Base-by-base conservation (phyloP, 2,797 vertebrate genomes). In the Sebastiscus tertius region DNA sequence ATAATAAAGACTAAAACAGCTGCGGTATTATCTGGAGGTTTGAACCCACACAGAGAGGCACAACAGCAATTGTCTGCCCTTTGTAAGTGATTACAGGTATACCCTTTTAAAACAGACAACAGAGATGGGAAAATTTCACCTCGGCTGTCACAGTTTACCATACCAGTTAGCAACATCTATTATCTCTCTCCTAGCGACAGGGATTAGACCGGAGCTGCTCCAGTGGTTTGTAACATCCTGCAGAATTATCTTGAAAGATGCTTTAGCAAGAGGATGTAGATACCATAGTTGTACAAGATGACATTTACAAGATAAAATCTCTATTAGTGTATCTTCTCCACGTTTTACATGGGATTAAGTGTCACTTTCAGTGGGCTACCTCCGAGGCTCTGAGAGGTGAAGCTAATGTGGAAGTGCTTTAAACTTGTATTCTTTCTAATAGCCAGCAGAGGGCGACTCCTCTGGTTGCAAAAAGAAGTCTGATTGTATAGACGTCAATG, bases 141-240 rank as follows among this genome's bases (percentile, higher is more conserved):
- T 24, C 2, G 1, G 6, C 62, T 42, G 76, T 79, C 56, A 71
- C 39, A 29, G 55, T 68, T 75, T 46, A 71, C n/a, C 31, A 36
- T 29, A 76, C 42, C 62, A 68, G 61, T 60, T 72, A 33, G 24
- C 20, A 75, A 72, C 52, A 29, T 66, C 55, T 66, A 18, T 75
- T 55, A 42, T 84, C 27, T 75, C 65, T 65, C 72, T 54, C n/a
- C 33, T 33, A 24, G 72, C 65, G 26, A 52, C 71, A 46, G 80
- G 72, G 65, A 80, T 86, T 49, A 76, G 70, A 67, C 24, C 24
- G 36, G 60, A 62, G 64, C 68, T 69, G 79, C 82, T 83, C 29
- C 70, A 72, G 9, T 82, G 81, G 77, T 77, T 82, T 71, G 71
- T 65, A 84, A 88, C 49, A 80, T 72, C 60, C 36, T 70, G 72